A percentile compares a stretch with the other conserved stretches of the same genome.
Evolutionary conservation across 2,113 vertebrate species (phyloP).

Genomic region (Aphyosemion australe): DNA sequence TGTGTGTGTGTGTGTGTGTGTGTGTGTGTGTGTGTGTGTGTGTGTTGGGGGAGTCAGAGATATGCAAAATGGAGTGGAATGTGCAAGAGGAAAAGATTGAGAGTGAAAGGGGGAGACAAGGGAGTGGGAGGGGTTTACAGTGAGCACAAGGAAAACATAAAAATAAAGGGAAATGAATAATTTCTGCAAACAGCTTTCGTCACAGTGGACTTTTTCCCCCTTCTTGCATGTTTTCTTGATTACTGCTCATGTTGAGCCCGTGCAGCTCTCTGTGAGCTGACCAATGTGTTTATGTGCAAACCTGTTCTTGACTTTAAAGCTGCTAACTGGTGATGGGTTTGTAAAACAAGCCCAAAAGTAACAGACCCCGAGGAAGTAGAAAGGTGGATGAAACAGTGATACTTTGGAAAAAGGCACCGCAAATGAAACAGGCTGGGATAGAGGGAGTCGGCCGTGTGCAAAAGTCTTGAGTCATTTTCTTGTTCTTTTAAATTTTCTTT

Average conservation of each 20-base stretch:
- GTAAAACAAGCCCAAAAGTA: conserved; percentile 44
- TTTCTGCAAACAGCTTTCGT: conserved; percentile 77
- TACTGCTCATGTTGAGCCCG: conserved; percentile 62
- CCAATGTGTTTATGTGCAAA: conserved; percentile 78
- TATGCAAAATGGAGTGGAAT: conserved; percentile 75
- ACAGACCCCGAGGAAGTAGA: conserved; percentile 28
- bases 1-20: too few relatives aligned
- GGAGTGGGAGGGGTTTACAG: conserved; percentile 68
- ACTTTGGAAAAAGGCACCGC: background rate
- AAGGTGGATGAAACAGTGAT: conserved; percentile 23
- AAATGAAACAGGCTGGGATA: conserved; percentile 10
- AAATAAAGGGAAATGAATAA: conserved; percentile 80
- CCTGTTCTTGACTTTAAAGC: conserved; percentile 62
- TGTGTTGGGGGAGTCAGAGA: conserved; percentile 32
- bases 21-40: too few relatives aligned
- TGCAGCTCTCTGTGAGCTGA: conserved; percentile 49
- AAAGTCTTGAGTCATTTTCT: background rate
- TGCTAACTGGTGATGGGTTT: conserved; percentile 54
- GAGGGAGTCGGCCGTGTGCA: background rate
- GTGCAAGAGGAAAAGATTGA: conserved; percentile 64
- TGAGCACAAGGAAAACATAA: conserved; percentile 76
- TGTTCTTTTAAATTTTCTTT: too few relatives aligned
- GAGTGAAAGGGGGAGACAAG: conserved; percentile 56
- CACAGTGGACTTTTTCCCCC: conserved; percentile 35
- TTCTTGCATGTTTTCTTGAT: conserved; percentile 61